Evolutionary conservation across 2,888 invertebrate genomes (phyloP).

Genomic region (Coelinius sp.): DNA sequence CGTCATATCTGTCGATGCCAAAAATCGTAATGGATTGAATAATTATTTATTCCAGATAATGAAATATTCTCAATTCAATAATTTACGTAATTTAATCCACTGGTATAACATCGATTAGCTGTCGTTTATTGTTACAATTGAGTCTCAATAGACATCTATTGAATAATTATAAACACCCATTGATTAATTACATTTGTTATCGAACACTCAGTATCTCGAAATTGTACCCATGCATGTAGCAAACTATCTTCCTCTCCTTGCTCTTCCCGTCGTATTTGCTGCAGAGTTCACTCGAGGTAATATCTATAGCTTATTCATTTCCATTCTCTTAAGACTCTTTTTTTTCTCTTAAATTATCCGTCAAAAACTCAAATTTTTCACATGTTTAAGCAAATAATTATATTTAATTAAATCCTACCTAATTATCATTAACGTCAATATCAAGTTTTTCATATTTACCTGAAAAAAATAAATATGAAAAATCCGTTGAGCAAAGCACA

Average conservation of each 20-base stretch:
- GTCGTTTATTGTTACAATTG: background rate
- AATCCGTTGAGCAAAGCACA: background rate
- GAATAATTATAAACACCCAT: background rate
- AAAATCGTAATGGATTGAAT: no score
- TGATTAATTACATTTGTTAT: background rate
- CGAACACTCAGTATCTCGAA: background rate
- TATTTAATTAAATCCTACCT: background rate
- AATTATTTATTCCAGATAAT: no score
- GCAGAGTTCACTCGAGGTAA: constrained; percentile 67
- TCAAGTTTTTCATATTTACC: background rate
- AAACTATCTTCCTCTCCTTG: background rate
- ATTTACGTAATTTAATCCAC: background rate
- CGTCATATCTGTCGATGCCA: no score
- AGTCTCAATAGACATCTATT: background rate
- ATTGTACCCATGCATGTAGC: background rate
- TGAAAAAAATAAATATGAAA: background rate
- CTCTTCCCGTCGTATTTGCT: background rate
- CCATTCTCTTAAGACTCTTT: no score
- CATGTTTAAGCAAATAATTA: background rate
- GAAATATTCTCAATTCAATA: background rate
- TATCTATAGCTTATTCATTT: constrained; percentile 55
- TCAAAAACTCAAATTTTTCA: no score
- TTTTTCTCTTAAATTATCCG: no score
- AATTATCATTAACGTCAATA: background rate
- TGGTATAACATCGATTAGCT: background rate